These are phyloP conservation scores for Ctenopoma kingsleyae DNA, from an alignment of 2,797 vertebrate species.

Conservation along the genomic window DNA sequence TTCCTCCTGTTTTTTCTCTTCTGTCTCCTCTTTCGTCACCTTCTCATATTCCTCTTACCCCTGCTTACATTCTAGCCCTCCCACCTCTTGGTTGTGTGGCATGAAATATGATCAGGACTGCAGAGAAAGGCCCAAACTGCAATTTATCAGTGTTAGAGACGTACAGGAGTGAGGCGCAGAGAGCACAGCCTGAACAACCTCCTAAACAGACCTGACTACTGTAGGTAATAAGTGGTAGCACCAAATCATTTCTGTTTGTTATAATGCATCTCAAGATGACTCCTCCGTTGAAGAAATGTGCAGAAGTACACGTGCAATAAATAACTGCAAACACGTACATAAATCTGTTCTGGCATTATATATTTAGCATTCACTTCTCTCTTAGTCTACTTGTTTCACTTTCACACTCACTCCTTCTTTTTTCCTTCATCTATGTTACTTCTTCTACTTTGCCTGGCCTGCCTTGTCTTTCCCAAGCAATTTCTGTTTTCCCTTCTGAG, in stretches of 20 bases:
- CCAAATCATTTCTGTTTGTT: conserved; percentile 53
- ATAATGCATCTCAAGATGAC: conserved; percentile 41
- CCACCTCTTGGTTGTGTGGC: conserved; percentile 28
- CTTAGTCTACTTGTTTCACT: not conserved
- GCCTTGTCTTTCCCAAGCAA: conserved; percentile 20
- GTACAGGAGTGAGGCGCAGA: conserved; percentile 34
- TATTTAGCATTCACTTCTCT: conserved; percentile 5
- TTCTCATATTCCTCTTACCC: conserved; percentile 23
- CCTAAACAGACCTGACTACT: conserved; percentile 37
- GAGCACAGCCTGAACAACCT: conserved; percentile 48
- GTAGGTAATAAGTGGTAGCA: conserved; percentile 54
- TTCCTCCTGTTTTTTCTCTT: not conserved
- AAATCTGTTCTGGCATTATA: conserved; percentile 18
- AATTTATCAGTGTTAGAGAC: conserved; percentile 76
- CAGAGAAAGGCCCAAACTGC: conserved; percentile 67
- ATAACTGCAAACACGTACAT: conserved; percentile 6
- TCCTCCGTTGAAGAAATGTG: conserved; percentile 38
- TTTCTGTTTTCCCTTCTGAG: conserved; percentile 35
- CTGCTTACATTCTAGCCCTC: conserved; percentile 19
- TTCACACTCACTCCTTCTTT: conserved; percentile 24
- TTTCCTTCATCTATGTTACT: conserved; percentile 29
- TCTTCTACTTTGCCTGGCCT: conserved; percentile 47
- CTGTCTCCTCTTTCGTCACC: conserved; percentile 5
- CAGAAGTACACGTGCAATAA: not conserved
- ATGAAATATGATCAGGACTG: conserved; percentile 69